Evolutionary conservation across 2,797 vertebrate genomes (phyloP), one percentile per base, ranked within the genome.

Genomic region (Acanthurus lineatus): DNA sequence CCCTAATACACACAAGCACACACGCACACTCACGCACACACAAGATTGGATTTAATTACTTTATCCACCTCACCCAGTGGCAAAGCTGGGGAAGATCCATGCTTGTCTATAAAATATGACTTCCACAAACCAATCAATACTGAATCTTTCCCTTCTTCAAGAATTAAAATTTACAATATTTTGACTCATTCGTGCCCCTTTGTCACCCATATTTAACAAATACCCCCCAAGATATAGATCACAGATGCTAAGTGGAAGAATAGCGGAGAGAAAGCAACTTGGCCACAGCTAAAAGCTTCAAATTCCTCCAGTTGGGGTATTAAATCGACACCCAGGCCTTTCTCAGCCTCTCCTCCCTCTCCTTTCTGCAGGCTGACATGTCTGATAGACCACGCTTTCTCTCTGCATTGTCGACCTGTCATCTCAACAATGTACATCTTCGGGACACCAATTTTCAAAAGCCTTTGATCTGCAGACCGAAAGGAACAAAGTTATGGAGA

Each of bases 401-500:
- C 94, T 92, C 91, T 75, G 89, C 94, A 93, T 95, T 96, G 95
- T 96, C 91, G 72, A 94, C 95, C 95, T 97, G 96, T 96, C 96
- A 96, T 87, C 92, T 88, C 94, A 96, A 97, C 96, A 97, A 97
- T 96, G 95, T 96, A 92, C 95, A 94, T 96, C 95, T 95, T 95
- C 64, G 89, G 93, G 94, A 95, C 92, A 95, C 95, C 94, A 95
- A 94, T 95, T 90, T 51, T 94, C 91, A 88, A 91, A 88, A 82
- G 86, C 92, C 96, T 98, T 98, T 99, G 97, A 98, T 98, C 96
- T 96, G 93, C 95, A 93, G 95, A 96, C 95, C 96, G 93, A 96
- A 96, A 96, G 96, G 94, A 96, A 96, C 95, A 95, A 96, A 95
- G 95, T 96, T 95, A 94, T 93, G 91, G 88, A 91, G 92, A 94